phyloP scores from a whole-genome alignment of 2,113 vertebrate genomes.

The Ciconia boyciana region DNA sequence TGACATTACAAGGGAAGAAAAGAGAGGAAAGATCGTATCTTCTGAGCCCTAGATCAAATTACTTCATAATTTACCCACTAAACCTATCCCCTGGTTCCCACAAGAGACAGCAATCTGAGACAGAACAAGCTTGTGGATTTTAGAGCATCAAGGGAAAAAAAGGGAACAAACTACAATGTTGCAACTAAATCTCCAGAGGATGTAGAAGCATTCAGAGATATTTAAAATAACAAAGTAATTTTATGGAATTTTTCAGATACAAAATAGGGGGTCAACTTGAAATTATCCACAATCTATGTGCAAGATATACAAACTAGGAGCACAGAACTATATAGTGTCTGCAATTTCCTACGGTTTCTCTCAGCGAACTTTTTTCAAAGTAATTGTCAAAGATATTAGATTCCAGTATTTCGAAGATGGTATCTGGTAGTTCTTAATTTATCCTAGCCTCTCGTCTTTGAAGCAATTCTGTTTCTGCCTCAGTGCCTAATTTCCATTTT shows the following conservation, averaged over 20 bases:
- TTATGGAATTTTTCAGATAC: not conserved
- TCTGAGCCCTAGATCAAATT: conserved; percentile 27
- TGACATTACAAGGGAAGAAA: conserved; percentile 52
- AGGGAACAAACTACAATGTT: not conserved
- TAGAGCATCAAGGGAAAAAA: not conserved
- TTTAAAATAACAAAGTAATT: not conserved
- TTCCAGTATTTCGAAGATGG: not conserved
- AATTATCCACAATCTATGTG: not conserved
- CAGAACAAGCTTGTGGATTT: not conserved
- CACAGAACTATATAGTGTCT: not conserved
- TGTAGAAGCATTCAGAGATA: not conserved
- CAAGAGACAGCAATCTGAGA: conserved; percentile 7
- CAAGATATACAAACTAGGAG: not conserved
- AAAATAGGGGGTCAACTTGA: not conserved
- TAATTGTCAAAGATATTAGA: not conserved
- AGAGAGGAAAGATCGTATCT: conserved; percentile 32
- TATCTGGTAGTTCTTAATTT: conserved; percentile 33
- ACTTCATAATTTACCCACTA: conserved; percentile 32
- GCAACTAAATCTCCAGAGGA: not conserved
- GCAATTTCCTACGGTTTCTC: not conserved
- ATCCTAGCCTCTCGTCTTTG: conserved; percentile 13
- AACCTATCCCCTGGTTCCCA: not conserved
- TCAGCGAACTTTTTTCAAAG: not conserved
- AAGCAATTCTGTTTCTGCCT: not conserved
- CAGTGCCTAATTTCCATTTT: conserved; percentile 40